Conservation (phyloP, 2,888 invertebrate genomes). For the Strigamia crassipes region DNA sequence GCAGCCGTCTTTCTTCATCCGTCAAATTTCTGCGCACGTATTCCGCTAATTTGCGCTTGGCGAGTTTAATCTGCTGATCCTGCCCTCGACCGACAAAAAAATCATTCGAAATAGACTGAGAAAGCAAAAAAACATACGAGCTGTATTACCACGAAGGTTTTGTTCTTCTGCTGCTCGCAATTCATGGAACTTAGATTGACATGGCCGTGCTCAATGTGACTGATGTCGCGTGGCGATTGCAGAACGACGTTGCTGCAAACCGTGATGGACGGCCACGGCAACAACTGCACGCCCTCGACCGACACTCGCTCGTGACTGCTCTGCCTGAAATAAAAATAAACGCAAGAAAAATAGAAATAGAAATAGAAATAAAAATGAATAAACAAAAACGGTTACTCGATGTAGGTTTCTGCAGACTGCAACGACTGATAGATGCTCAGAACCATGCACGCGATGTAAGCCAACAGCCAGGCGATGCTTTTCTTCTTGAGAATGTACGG, state of each 20-base stretch:
- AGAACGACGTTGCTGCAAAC: background rate
- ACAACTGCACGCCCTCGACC: background rate
- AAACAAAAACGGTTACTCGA: too few species aligned
- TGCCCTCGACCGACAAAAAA: background rate
- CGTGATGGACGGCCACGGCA: conserved; percentile 13
- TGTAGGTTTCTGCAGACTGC: background rate
- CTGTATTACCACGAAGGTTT: background rate
- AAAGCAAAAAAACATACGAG: too few species aligned
- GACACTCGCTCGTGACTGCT: background rate
- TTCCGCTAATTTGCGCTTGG: background rate
- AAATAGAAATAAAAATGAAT: too few species aligned
- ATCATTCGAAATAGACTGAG: background rate
- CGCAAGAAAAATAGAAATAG: background rate
- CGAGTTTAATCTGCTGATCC: background rate
- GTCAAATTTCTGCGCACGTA: background rate
- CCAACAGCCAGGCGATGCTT: conserved; percentile 6
- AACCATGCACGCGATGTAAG: background rate
- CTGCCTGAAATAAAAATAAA: background rate
- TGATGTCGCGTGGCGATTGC: background rate
- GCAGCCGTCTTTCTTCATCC: background rate
- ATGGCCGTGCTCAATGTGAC: background rate
- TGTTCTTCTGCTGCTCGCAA: background rate
- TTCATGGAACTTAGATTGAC: background rate
- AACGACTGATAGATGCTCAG: conserved; percentile 24
- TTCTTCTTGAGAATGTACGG: conserved; percentile 12